Evolutionary conservation across 2,113 vertebrate species (phyloP).

Genomic region (Burhinus bistriatus): DNA sequence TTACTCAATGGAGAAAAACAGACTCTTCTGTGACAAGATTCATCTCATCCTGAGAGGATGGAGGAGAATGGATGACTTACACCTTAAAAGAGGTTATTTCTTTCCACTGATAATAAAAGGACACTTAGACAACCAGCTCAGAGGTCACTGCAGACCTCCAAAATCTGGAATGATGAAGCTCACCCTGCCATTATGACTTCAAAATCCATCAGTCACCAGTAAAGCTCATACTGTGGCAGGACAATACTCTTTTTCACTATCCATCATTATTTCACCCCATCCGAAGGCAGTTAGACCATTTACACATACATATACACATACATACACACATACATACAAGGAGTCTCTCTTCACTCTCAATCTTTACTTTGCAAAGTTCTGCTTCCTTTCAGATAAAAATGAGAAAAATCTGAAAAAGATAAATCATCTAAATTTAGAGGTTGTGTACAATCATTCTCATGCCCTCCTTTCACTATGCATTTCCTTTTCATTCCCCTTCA

Average conservation of each 20-base stretch:
- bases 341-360: not conserved
- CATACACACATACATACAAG: not conserved
- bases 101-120: not conserved
- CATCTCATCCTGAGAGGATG: not conserved
- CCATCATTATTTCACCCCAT: not conserved
- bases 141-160: not conserved
- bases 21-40: not conserved
- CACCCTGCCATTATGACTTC: not conserved
- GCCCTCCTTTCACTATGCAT: not conserved
- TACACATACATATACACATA: not conserved
- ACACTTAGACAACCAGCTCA: not conserved
- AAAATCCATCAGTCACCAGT: not conserved
- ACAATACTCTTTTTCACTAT: not conserved
- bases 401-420: not conserved
- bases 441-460: not conserved
- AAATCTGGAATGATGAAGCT: not conserved
- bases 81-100: not conserved
- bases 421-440: not conserved
- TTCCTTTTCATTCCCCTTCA: not conserved
- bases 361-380: not conserved
- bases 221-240: not conserved
- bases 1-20: not conserved
- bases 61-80: not conserved
- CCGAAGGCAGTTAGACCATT: not conserved
- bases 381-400: not conserved